Base-by-base conservation (phyloP, 2,113 vertebrate species). In the Brienomyrus longianalis region DNA sequence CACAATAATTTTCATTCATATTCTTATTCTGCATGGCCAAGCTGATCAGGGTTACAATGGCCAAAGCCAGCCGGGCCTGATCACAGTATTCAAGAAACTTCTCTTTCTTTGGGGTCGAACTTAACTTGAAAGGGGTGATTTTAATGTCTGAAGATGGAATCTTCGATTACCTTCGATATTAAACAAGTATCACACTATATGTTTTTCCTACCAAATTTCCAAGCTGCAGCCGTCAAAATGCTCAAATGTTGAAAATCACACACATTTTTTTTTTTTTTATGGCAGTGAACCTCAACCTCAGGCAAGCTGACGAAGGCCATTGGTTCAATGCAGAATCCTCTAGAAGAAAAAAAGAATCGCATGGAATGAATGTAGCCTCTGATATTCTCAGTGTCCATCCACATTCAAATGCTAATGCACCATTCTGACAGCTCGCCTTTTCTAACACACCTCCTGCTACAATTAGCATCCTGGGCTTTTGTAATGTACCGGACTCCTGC, bases 401-500 rank as follows among this genome's bases (percentile, higher is more conserved):
- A 17, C 70, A 77, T 77, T 39, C 11, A 77, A 19, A 77, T 77
- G 70, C 31, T 77, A 77, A 77, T 77, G 70, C 11, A 0, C 31
- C 31, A 17, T 35, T 77, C 70, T 19, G 31, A 77, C 43, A 10
- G 35, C 43, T 45, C 17, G 21, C 6, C 17, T 27, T 83, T 19
- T 11, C 50, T 3, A 7, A 48, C 45, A 23, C n/a, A 39, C 21
- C 77, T 27, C 51, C 50, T 52, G 4, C 80, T 84, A 31, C 54
- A 56, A 88, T 88, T 62, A 87, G 47, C 54, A 47, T 62, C 13
- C 2, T 45, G 48, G 19, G 43, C 62, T 45, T 52, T 70, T 21
- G 47, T 62, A 89, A 87, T 86, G 74, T 35, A 50, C 52, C 9
- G 21, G 66, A 90, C 88, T 56, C 15, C 70, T 90, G 10, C 48